These are phyloP conservation scores for Aphidius ervi DNA, from an alignment of 1,140 invertebrate species.

Conservation along the genomic window DNA sequence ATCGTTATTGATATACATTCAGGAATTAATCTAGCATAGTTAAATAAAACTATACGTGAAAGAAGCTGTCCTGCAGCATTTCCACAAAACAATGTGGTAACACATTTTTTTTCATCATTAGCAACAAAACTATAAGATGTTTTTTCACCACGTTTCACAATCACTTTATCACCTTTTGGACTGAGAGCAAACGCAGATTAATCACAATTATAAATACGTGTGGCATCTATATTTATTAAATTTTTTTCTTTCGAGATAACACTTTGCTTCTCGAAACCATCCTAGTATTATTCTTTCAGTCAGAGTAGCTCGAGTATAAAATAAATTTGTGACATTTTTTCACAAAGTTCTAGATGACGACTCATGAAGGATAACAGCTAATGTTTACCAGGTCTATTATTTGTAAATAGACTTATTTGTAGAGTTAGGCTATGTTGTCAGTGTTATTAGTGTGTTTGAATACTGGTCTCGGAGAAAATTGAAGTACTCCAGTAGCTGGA, in stretches of 20 bases:
- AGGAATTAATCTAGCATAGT: constrained; percentile 27
- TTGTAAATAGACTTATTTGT: constrained; percentile 34
- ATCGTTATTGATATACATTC: constrained; percentile 17
- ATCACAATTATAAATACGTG: constrained; percentile 30
- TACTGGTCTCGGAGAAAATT: no score
- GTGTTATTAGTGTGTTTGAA: no score
- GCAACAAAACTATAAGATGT: constrained; percentile 33
- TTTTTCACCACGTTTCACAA: constrained; percentile 33
- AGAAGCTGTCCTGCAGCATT: constrained; percentile 33
- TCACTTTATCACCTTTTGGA: constrained; percentile 31
- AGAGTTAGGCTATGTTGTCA: no score
- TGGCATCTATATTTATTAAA: constrained; percentile 16
- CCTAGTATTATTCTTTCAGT: constrained; percentile 25
- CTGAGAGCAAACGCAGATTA: constrained; percentile 32
- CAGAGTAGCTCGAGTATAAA: constrained; percentile 27
- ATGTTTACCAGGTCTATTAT: constrained; percentile 31
- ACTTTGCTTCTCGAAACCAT: constrained; percentile 31
- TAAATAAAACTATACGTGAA: constrained; percentile 31
- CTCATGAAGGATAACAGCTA: constrained; percentile 34
- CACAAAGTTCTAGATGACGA: constrained; percentile 31
- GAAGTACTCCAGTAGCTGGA: no score
- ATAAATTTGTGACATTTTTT: constrained; percentile 32
- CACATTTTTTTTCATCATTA: constrained; percentile 43
- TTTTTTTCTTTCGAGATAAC: constrained; percentile 12
- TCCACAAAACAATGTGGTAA: constrained; percentile 41